phyloP scores from a whole-genome alignment of 2,888 invertebrate genomes.

The Keiferia lycopersicella region DNA sequence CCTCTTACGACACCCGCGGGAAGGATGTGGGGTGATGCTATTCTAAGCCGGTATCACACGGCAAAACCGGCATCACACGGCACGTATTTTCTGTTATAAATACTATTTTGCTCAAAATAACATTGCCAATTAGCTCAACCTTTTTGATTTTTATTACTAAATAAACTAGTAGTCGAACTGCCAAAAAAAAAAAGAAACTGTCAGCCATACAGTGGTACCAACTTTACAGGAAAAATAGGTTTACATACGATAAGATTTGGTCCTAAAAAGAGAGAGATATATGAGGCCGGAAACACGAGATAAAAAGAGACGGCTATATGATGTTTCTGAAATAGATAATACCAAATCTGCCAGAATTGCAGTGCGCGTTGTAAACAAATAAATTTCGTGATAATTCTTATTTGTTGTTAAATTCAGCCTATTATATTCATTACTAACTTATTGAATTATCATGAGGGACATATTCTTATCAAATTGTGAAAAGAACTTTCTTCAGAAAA shows the following conservation, averaged over 20 bases:
- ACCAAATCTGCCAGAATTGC: neutral
- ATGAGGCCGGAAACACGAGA: neutral
- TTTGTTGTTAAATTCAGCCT: neutral
- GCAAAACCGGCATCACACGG: too few relatives aligned
- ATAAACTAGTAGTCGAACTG: neutral
- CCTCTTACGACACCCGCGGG: too few relatives aligned
- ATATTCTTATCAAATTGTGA: conserved; percentile 85
- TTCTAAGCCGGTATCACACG: too few relatives aligned
- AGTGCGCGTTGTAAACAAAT: neutral
- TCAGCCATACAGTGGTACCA: neutral
- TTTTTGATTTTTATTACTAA: neutral
- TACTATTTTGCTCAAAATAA: too few relatives aligned
- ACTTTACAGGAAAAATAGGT: neutral
- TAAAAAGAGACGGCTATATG: conserved; percentile 5
- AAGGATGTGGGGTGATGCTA: too few relatives aligned
- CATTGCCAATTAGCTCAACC: too few relatives aligned
- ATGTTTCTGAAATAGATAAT: neutral
- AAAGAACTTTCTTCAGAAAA: conserved; percentile 84
- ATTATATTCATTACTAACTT: neutral
- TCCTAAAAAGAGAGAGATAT: conserved; percentile 7
- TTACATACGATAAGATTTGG: neutral
- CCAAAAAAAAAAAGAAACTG: neutral
- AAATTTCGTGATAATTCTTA: neutral
- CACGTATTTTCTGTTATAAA: too few relatives aligned
- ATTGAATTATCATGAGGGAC: conserved; percentile 81